Evolutionary conservation across 30 jellyfish, hydroid and myxozoan genomes (phyloP).

Genomic region (Catostylus mosaicus): DNA sequence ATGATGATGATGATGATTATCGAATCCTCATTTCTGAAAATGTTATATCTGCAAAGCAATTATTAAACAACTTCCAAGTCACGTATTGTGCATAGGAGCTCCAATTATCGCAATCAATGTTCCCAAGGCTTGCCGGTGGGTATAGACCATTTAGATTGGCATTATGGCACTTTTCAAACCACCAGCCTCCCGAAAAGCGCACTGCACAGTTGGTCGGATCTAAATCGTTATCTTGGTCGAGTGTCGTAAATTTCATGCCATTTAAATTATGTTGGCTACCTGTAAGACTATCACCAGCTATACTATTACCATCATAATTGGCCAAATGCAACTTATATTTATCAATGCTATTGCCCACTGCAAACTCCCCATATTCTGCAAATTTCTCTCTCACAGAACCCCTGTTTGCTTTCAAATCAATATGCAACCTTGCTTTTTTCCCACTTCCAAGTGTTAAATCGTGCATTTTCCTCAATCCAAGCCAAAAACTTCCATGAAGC

Average conservation of each 20-base stretch:
- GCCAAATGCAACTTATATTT: constrained; percentile 1
- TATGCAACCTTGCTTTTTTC: neutral
- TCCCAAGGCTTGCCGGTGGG: neutral
- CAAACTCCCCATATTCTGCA: constrained; percentile 30
- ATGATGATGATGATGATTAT: no score
- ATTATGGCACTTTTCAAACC: constrained; percentile 17
- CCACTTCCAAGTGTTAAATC: constrained; percentile 21
- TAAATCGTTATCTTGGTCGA: constrained; percentile 11
- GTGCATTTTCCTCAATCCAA: constrained; percentile 44
- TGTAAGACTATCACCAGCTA: constrained; percentile 8
- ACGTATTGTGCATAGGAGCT: neutral
- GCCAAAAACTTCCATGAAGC: constrained; percentile 38
- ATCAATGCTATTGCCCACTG: constrained; percentile 1
- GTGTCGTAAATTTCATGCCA: constrained; percentile 51
- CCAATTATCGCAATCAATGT: neutral
- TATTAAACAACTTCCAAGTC: constrained; percentile 1
- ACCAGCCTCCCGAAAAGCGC: constrained; percentile 43
- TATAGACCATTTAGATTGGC: constrained; percentile 26
- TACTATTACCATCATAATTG: neutral
- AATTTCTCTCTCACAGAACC: neutral
- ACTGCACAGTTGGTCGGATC: constrained; percentile 28
- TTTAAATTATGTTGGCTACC: neutral
- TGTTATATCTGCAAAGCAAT: constrained; percentile 19
- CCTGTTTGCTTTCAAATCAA: constrained; percentile 8
- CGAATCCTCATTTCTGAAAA: constrained; percentile 30